Conservation (phyloP, 2,797 vertebrate genomes). For the Urocyon cinereoargenteus region DNA sequence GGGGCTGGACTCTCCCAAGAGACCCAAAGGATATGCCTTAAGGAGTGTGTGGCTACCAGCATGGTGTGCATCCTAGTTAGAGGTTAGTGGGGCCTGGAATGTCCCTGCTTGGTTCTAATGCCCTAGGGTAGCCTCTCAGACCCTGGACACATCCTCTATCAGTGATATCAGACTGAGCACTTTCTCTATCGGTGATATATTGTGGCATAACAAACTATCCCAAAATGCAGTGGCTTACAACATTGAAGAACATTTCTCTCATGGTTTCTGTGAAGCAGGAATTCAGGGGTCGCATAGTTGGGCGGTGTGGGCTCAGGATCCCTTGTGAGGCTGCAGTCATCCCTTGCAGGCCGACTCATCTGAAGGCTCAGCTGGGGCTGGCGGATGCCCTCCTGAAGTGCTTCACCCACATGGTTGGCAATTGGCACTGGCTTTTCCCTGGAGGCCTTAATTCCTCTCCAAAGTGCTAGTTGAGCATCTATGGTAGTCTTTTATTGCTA, state of each 20-base stretch:
- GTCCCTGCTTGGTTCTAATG: background rate
- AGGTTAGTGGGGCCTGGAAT: background rate
- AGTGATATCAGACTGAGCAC: too few relatives aligned
- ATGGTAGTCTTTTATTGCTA: background rate
- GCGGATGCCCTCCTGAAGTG: background rate
- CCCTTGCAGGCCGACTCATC: too few relatives aligned
- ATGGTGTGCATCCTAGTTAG: too few relatives aligned
- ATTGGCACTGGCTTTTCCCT: background rate
- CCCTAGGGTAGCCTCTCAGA: background rate
- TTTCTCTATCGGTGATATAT: background rate
- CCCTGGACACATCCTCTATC: background rate
- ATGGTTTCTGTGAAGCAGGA: background rate
- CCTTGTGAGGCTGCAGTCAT: background rate
- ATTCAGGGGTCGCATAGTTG: background rate
- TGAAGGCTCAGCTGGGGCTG: background rate
- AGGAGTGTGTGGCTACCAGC: too few relatives aligned
- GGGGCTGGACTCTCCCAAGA: background rate
- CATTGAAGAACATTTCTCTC: background rate
- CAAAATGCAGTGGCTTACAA: background rate
- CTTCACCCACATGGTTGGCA: background rate
- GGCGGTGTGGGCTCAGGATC: background rate
- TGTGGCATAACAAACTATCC: background rate
- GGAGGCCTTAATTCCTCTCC: background rate
- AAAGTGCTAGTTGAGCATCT: background rate
- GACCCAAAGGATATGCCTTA: background rate